Evolutionary conservation across 2,113 vertebrate species (phyloP).

Genomic region (Paramisgurnus dabryanus): DNA sequence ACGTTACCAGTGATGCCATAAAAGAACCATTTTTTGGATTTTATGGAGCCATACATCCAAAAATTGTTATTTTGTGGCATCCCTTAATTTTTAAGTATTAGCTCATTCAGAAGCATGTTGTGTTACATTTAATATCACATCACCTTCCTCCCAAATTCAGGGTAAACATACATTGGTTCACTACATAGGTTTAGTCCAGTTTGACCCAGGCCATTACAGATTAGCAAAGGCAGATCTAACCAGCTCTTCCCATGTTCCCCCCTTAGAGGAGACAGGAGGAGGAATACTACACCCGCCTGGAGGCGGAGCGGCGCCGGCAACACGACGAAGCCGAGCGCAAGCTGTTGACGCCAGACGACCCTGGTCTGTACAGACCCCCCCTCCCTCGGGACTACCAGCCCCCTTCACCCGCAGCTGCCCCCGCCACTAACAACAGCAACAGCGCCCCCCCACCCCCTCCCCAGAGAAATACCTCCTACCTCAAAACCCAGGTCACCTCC

Average conservation of each 20-base stretch:
- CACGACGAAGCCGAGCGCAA: constrained; percentile 92
- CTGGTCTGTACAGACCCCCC: constrained; percentile 96
- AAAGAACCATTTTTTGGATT: too few relatives aligned
- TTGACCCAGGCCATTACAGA: background rate
- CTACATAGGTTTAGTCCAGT: background rate
- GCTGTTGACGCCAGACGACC: constrained; percentile 92
- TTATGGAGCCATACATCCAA: too few relatives aligned
- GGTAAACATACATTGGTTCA: constrained; percentile 17
- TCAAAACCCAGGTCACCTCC: constrained; percentile 97
- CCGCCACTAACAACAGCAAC: constrained; percentile 71
- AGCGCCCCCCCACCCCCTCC: constrained; percentile 90
- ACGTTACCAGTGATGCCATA: too few relatives aligned
- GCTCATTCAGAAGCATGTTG: background rate
- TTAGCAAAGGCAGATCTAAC: constrained; percentile 66
- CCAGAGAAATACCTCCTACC: constrained; percentile 97
- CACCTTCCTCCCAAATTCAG: background rate
- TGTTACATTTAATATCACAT: background rate
- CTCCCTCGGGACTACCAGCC: constrained; percentile 94
- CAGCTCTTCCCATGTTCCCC: constrained; percentile 69
- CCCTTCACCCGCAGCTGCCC: constrained; percentile 65
- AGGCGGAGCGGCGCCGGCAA: constrained; percentile 93
- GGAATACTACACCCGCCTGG: constrained; percentile 96
- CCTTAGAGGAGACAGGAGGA: constrained; percentile 97
- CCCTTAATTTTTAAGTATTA: background rate
- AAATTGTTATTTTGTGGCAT: background rate